A percentile compares a stretch with the other conserved stretches of the same genome.
Evolutionary conservation across 2,113 vertebrate genomes (phyloP).

Genomic region (Indicator indicator): DNA sequence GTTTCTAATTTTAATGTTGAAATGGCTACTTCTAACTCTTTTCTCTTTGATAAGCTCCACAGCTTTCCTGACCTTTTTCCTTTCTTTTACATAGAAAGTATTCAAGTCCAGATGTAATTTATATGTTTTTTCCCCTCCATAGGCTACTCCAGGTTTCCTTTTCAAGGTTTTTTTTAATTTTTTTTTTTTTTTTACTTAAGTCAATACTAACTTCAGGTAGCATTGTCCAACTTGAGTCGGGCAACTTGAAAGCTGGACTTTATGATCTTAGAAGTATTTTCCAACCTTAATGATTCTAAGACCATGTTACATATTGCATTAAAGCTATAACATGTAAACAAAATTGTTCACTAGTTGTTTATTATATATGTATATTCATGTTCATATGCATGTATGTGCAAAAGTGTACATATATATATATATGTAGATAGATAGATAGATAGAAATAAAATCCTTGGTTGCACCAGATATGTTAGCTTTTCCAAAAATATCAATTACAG

Average conservation of each 20-base stretch:
- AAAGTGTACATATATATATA: neutral
- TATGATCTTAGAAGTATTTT: too few species aligned
- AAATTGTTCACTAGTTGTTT: neutral
- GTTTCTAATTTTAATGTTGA: slow-evolving; percentile 53
- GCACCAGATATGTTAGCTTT: neutral
- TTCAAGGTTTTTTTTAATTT: slow-evolving; percentile 38
- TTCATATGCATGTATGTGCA: neutral
- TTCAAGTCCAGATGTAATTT: neutral
- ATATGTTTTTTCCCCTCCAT: neutral
- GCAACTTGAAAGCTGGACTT: too few species aligned
- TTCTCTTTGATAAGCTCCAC: slow-evolving; percentile 1
- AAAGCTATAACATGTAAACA: slow-evolving; percentile 17
- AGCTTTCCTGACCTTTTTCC: neutral
- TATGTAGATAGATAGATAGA: neutral
- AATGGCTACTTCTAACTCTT: neutral
- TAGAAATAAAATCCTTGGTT: neutral
- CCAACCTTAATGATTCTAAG: too few species aligned
- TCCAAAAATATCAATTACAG: neutral
- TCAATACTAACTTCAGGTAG: neutral
- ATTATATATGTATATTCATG: neutral
- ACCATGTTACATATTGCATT: neutral
- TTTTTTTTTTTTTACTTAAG: slow-evolving; percentile 45
- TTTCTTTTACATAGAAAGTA: slow-evolving; percentile 17
- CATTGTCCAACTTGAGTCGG: too few species aligned
- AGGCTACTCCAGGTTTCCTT: slow-evolving; percentile 38